Evolutionary conservation across 1,140 invertebrate species (phyloP), one percentile per base, ranked within the genome.

Genomic region (Pygmarrhopalites habei): DNA sequence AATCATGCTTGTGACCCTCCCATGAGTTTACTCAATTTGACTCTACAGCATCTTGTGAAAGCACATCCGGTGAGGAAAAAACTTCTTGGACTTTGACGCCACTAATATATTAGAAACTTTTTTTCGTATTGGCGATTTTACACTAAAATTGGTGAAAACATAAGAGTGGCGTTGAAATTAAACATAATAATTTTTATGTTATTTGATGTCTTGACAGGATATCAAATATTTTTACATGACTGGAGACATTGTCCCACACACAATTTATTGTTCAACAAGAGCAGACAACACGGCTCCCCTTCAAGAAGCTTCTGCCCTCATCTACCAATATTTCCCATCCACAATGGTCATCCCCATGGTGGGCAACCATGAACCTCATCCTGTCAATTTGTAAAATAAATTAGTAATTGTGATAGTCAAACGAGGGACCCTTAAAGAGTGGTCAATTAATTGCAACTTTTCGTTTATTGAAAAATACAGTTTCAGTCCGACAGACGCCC

Each of bases 291-390:
- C 79, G 0, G 74, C 79, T 2, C 79, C 82, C 59, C 79, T 91
- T 19, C 73, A 74, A 12, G 77, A 82, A 61, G 76, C 83, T 25
- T 80, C 80, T 29, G 66, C 78, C 4, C 75, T 82, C 59, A 77
- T 92, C 19, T 77, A 79, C 12, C 72, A 80, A 35, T 79, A 79
- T 29, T 86, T 90, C 65, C 79, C 81, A 1, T 77, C 84, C 49
- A 83, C 81, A 26, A 77, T 81, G 1, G 79, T 95, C 1, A 85
- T 83, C 73, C 83, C 86, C 2, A 80, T 85, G 51, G 75, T 95
- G 46, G 92, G 91, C 46, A 96, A 96, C 74, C 92, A 96, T 71
- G 92, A 96, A 76, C 81, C 88, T 43, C 83, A 89, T 76, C 92
- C 92, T 2, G 78, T 89, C 4, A 92, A 95, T 77, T 82, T 85